Conservation (phyloP, 2,888 invertebrate genomes). For the Drosophila falleni region DNA sequence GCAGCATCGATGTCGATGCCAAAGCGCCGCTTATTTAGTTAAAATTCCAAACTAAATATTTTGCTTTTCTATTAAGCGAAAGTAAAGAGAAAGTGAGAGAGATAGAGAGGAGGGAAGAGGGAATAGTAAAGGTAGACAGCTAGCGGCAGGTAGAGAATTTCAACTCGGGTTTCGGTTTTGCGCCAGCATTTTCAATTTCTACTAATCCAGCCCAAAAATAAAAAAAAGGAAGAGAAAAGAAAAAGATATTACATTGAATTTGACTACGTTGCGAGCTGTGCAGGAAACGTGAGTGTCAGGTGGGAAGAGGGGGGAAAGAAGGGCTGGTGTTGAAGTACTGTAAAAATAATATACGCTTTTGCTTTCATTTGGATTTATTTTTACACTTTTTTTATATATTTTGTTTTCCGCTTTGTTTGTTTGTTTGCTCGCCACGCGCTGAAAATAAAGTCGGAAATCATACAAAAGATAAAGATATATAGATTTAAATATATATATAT, state of each 20-base stretch:
- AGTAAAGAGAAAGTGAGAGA: slow-evolving; percentile 6
- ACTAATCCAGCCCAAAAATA: slow-evolving; percentile 53
- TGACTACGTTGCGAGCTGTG: slow-evolving; percentile 35
- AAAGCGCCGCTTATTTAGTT: slow-evolving; percentile 45
- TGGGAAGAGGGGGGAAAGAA: neutral
- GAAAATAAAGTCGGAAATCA: slow-evolving; percentile 47
- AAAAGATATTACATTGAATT: slow-evolving; percentile 63
- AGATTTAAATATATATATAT: slow-evolving; percentile 8
- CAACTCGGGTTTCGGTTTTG: slow-evolving; percentile 19
- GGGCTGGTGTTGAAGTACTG: slow-evolving; percentile 2
- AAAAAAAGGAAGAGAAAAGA: slow-evolving; percentile 18
- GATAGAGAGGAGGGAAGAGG: neutral
- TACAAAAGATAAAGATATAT: slow-evolving; percentile 38
- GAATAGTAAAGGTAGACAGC: neutral
- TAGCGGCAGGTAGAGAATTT: neutral
- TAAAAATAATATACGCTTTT: slow-evolving; percentile 40
- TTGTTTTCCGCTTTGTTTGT: slow-evolving; percentile 11
- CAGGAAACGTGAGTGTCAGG: slow-evolving; percentile 15
- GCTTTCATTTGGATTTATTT: slow-evolving; percentile 37
- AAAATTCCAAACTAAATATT: slow-evolving; percentile 70
- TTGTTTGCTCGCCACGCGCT: slow-evolving; percentile 51
- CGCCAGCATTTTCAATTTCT: slow-evolving; percentile 63
- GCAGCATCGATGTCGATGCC: slow-evolving; percentile 18
- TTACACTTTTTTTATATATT: slow-evolving; percentile 6
- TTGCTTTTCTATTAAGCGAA: slow-evolving; percentile 59